Evolutionary conservation across 1,140 invertebrate species (phyloP).

Genomic region (Tetragnatha versicolor): DNA sequence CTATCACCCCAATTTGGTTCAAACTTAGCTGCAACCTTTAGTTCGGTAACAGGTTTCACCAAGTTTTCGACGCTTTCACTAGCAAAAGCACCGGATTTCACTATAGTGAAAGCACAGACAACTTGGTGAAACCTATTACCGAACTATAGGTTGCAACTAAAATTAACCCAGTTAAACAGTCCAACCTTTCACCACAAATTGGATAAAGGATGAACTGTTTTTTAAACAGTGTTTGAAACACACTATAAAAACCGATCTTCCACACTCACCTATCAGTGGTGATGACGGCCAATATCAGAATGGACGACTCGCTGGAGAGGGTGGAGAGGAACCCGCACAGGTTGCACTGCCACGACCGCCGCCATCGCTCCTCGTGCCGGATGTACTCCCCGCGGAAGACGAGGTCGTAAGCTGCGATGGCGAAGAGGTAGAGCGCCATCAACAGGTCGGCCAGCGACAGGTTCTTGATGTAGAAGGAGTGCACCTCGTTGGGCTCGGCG

Average conservation of each 20-base stretch:
- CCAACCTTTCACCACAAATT: too few relatives aligned
- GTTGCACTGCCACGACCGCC: slow-evolving; percentile 75
- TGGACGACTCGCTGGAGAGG: slow-evolving; percentile 68
- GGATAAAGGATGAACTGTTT: too few relatives aligned
- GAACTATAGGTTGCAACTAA: too few relatives aligned
- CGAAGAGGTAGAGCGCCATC: slow-evolving; percentile 80
- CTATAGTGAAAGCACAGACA: not conserved
- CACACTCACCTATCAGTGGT: slow-evolving; percentile 73
- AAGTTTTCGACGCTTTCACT: too few relatives aligned
- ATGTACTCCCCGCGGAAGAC: slow-evolving; percentile 72
- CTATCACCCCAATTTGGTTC: too few relatives aligned
- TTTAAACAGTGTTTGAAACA: not conserved
- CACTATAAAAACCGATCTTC: not conserved
- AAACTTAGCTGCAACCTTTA: too few relatives aligned
- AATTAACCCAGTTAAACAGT: too few relatives aligned
- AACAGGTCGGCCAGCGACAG: slow-evolving; percentile 80
- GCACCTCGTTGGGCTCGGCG: slow-evolving; percentile 63
- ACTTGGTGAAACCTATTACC: too few relatives aligned
- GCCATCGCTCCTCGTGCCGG: slow-evolving; percentile 71
- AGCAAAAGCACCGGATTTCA: not conserved
- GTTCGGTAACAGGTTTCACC: too few relatives aligned
- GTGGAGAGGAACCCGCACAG: slow-evolving; percentile 68
- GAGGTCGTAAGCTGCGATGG: slow-evolving; percentile 74
- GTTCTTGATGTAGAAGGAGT: slow-evolving; percentile 73
- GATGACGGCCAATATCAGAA: slow-evolving; percentile 78